phyloP scores from a whole-genome alignment of 2,888 invertebrate genomes.

The Neuroscelio doddi region DNA sequence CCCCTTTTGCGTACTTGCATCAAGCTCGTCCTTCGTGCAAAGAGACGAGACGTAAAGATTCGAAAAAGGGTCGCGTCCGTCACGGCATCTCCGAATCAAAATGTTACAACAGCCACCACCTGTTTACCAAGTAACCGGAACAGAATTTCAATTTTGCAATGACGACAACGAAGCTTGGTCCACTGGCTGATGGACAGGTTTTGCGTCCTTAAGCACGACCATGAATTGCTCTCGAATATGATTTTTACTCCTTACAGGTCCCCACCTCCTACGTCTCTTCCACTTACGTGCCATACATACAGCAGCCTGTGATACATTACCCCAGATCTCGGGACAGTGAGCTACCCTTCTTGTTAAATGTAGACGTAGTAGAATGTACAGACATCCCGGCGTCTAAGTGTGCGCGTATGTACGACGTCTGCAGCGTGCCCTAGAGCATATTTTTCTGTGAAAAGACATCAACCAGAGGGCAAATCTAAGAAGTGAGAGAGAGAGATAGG shows the following conservation, averaged over 20 bases:
- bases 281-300: slow-evolving; percentile 67
- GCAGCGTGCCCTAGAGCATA: slow-evolving; percentile 14
- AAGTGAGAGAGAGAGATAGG: slow-evolving; percentile 34
- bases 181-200: slow-evolving; percentile 47
- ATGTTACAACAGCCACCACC: slow-evolving; percentile 57
- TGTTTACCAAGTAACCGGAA: slow-evolving; percentile 18
- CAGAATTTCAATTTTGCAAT: slow-evolving; percentile 63
- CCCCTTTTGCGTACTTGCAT: not conserved
- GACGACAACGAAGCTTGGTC: slow-evolving; percentile 38
- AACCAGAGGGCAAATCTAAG: slow-evolving; percentile 15
- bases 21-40: not conserved
- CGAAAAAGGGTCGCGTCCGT: not conserved
- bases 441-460: slow-evolving; percentile 32
- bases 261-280: slow-evolving; percentile 54
- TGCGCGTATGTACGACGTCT: slow-evolving; percentile 28
- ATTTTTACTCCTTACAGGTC: slow-evolving; percentile 53
- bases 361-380: slow-evolving; percentile 38
- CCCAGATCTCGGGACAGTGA: slow-evolving; percentile 50
- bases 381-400: slow-evolving; percentile 17
- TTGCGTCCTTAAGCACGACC: slow-evolving; percentile 18
- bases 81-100: slow-evolving; percentile 66
- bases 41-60: not conserved
- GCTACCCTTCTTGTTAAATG: slow-evolving; percentile 42
- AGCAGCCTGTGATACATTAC: slow-evolving; percentile 68
- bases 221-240: slow-evolving; percentile 11